A percentile compares a stretch with the other conserved stretches of the same genome.
Evolutionary conservation across 2,113 vertebrate species (phyloP).

Genomic region (Colius striatus): DNA sequence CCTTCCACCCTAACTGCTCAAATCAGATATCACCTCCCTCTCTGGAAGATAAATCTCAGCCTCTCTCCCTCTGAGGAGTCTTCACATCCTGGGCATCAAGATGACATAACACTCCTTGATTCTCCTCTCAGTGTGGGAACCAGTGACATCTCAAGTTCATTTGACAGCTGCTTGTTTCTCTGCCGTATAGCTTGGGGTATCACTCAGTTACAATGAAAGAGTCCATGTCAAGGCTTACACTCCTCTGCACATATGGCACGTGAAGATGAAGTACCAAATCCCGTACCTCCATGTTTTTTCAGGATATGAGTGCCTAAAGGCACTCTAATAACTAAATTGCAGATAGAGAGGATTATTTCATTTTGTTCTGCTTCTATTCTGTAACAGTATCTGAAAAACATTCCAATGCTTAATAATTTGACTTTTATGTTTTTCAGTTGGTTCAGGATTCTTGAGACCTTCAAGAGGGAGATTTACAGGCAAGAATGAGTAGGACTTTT

Average conservation of each 20-base stretch:
- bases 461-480: background rate
- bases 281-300: background rate
- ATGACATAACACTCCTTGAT: background rate
- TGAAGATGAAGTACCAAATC: background rate
- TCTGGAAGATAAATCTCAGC: background rate
- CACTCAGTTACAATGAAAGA: background rate
- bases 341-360: rapidly evolving
- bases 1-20: background rate
- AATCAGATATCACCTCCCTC: background rate
- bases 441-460: background rate
- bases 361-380: background rate
- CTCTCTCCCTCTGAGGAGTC: background rate
- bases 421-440: background rate
- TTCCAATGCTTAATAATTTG: background rate
- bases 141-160: background rate
- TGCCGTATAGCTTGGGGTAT: rapidly evolving
- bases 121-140: background rate
- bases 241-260: rapidly evolving
- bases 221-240: background rate
- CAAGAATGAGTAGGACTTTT: background rate
- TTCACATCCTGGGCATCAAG: background rate
- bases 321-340: background rate
- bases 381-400: background rate
- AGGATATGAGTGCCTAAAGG: background rate
- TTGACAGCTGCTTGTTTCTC: background rate